Evolutionary conservation across 2,113 vertebrate genomes (phyloP), one percentile per base, ranked within the genome.

Genomic region (Acanthochromis polyacanthus): DNA sequence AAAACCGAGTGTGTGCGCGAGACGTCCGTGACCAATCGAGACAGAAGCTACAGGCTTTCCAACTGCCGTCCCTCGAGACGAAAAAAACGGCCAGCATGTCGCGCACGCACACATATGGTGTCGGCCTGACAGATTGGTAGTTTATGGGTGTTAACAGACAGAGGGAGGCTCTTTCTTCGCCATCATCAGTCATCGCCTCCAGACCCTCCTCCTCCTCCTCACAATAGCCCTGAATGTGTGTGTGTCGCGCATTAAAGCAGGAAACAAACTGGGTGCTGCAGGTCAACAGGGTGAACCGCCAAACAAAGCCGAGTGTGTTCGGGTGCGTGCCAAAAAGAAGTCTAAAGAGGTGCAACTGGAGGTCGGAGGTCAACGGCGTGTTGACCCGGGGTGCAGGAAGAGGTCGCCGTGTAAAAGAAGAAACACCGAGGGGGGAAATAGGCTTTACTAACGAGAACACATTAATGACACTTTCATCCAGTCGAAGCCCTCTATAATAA

Each of bases 101-200:
- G 32, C 32, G 32, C 32, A 9, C 32, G 8, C 32, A 30, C 51
- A 80, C 65, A 43, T 0, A 55, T n/a, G 4, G 52, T 78, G 66
- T 52, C 57, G 71, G 82, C 60, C 80, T 92, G 91, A 92, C 91
- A 92, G 91, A 92, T 92, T 91, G 91, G 78, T 87, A 88, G 86
- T 92, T 91, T 92, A 92, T 92, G 89, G 91, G 88, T 92, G 91
- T 92, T 92, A 92, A 91, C 91, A 92, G 89, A 91, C 84, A 87
- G 76, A 88, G 38, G 82, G 89, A 88, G 84, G 73, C 75, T 89
- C 91, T 91, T 83, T 91, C 82, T 88, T 87, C 81, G 77, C 84
- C 73, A 83, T 91, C 86, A 92, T 91, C 89, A 88, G 82, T 91
- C 91, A 91, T 82, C 55, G 71, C 55, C 73, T 65, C 71, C 87